Base-by-base conservation (phyloP, 1,140 invertebrate species). In the Babylonia areolata region DNA sequence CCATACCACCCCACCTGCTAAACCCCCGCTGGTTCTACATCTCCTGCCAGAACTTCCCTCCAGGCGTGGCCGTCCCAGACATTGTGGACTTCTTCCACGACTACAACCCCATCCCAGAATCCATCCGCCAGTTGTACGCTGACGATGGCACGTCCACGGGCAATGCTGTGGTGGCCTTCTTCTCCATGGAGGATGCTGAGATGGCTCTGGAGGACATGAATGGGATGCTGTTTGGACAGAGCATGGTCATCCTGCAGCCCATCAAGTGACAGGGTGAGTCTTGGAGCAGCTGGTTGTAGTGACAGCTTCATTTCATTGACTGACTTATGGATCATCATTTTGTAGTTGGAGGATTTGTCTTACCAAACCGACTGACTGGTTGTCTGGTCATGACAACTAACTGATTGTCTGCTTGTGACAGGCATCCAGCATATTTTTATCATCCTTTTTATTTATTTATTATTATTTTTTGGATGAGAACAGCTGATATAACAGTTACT, bases 101-200 rank as follows among this genome's bases (percentile, higher is more conserved):
- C 9, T 94, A 90, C 81, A 79, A 89, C 35, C 88, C 94, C 11
- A 88, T 90, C 6, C 90, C 90, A 5, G 92, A 94, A 58, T 91
- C 91, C 35, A 92, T 95, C 42, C 88, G 91, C n/a, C 86, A 93
- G 28, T 91, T 92, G 78, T 92, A 90, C 31, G 82, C 86, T 31
- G 64, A 73, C 23, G 90, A 92, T 33, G 89, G 89, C 15, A 86
- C 96, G 93, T 96, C 97, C 0, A 98, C 98, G 1, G 97, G 97
- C 0, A 98, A 99, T 93, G 97, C 97, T 1, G 96, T 97, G 15
- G 97, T 99, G 0, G 96, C 97, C 0, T 98, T 99, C 91, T 95
- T 95, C 0, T 95, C 96, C 1, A 96, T 96, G 0, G 95, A 96
- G n/a, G 97, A 98, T 84, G 97, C 97, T 0, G 95, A 96, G 85